Evolutionary conservation across 2,797 vertebrate genomes (phyloP).

Genomic region (Pseudochirops cupreus): DNA sequence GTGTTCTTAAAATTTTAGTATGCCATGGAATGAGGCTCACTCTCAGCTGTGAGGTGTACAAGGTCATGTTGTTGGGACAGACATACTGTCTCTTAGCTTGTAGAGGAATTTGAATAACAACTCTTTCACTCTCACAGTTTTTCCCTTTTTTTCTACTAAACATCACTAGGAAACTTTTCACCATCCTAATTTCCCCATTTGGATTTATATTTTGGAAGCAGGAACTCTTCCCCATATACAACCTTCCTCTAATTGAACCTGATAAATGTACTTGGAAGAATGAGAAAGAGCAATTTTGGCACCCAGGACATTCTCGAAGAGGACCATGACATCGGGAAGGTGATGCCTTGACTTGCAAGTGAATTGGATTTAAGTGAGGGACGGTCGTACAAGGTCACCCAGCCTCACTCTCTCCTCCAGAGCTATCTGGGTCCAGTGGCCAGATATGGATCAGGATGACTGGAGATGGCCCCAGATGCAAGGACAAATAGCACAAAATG

Average conservation of each 20-base stretch:
- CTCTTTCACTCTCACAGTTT: neutral
- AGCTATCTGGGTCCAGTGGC: no score
- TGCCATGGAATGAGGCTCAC: neutral
- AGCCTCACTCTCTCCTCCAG: no score
- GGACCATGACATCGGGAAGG: no score
- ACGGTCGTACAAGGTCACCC: no score
- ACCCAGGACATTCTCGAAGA: neutral
- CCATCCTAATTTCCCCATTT: neutral
- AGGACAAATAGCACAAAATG: neutral
- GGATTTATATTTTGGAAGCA: neutral
- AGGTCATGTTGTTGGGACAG: neutral
- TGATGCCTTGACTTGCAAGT: no score
- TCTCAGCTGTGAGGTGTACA: neutral
- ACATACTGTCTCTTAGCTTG: fast-evolving
- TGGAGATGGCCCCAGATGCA: no score
- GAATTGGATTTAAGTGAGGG: no score
- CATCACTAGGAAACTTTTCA: neutral
- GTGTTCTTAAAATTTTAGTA: neutral
- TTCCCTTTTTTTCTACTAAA: neutral
- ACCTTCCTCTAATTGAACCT: neutral
- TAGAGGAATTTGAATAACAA: neutral
- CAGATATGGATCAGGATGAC: no score
- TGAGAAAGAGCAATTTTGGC: neutral
- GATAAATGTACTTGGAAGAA: neutral
- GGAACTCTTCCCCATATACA: neutral